Evolutionary conservation across 2,888 invertebrate genomes (phyloP).

Genomic region (Cremastinae sp.): DNA sequence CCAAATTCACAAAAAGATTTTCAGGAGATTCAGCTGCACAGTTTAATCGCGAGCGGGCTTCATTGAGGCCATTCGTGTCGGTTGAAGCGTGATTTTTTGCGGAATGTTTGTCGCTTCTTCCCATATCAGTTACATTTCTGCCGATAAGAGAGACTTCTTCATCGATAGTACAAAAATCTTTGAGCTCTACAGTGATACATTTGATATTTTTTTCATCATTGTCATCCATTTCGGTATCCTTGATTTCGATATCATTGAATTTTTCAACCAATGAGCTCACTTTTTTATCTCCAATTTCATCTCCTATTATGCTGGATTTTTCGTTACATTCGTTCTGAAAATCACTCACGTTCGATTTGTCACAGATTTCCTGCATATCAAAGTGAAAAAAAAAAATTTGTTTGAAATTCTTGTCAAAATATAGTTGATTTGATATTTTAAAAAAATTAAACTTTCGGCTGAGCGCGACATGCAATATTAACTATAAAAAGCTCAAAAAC

Average conservation of each 20-base stretch:
- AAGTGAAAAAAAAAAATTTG: too few species aligned
- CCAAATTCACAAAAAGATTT: background rate
- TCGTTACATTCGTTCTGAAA: background rate
- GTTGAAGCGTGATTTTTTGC: slow-evolving; percentile 39
- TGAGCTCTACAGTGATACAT: slow-evolving; percentile 30
- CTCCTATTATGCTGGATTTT: background rate
- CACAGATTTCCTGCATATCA: background rate
- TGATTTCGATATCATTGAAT: background rate
- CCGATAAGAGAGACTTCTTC: slow-evolving; percentile 22
- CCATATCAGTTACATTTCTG: background rate
- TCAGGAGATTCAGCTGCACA: slow-evolving; percentile 1
- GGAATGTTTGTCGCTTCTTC: background rate
- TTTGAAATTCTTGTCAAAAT: too few species aligned
- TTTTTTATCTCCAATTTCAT: background rate
- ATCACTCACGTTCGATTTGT: background rate
- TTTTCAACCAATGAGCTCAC: background rate
- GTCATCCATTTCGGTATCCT: background rate
- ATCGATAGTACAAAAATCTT: slow-evolving; percentile 21
- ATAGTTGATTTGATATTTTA: too few species aligned
- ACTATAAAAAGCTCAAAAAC: too few species aligned
- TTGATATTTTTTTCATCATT: slow-evolving; percentile 8
- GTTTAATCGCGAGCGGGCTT: background rate
- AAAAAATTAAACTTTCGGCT: too few species aligned
- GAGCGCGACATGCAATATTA: too few species aligned
- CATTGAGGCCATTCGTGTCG: slow-evolving; percentile 41